Conservation (phyloP, 2,797 vertebrate species). For the Antennarius maculatus region DNA sequence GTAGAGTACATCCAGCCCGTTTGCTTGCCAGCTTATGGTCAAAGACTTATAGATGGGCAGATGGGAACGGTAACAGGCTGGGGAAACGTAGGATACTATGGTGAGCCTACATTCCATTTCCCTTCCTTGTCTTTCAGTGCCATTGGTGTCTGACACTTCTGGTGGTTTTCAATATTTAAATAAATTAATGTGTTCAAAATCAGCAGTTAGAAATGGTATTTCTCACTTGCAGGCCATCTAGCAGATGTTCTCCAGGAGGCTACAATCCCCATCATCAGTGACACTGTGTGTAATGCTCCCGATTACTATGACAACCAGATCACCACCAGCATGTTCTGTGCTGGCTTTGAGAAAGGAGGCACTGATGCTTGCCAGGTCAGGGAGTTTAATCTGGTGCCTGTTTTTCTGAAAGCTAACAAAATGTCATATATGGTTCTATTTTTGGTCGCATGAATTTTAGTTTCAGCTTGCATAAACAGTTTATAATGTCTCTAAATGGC, state of each 20-base stretch:
- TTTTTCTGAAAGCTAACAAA: neutral
- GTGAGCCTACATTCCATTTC: conserved; percentile 69
- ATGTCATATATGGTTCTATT: neutral
- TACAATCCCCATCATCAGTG: conserved; percentile 89
- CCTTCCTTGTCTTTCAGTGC: too few relatives aligned
- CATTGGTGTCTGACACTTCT: too few relatives aligned
- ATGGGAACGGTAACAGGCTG: conserved; percentile 91
- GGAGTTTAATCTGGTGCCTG: neutral
- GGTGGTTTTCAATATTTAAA: neutral
- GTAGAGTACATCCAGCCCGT: conserved; percentile 90
- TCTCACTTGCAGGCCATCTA: conserved; percentile 78
- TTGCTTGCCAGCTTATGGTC: conserved; percentile 88
- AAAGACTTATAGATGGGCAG: conserved; percentile 86
- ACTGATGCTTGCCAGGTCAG: conserved; percentile 91
- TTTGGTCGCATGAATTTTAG: neutral
- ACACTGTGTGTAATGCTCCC: conserved; percentile 84
- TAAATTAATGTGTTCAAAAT: too few relatives aligned
- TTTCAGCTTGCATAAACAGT: neutral
- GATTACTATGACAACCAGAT: conserved; percentile 93
- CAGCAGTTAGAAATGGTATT: neutral
- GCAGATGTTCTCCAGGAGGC: conserved; percentile 89
- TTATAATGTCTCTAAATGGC: neutral
- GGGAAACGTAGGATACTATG: conserved; percentile 90
- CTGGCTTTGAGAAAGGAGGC: conserved; percentile 90
- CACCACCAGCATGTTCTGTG: conserved; percentile 93